These are phyloP conservation scores for Fabriciana adippe DNA, from an alignment of 2,888 invertebrate species.

Conservation along the genomic window DNA sequence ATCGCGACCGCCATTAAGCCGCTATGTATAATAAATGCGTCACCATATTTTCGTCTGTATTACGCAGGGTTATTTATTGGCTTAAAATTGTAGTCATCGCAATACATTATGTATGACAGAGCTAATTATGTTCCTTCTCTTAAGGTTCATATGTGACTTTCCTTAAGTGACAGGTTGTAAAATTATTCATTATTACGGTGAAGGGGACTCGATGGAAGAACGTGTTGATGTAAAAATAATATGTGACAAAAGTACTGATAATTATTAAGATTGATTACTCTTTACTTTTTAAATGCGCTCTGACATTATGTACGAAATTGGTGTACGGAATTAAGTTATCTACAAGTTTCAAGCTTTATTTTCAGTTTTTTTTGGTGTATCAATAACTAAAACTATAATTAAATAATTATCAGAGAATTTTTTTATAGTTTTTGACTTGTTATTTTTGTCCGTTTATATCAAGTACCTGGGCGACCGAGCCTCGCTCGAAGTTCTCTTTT, in stretches of 20 bases:
- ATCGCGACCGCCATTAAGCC: constrained; percentile 49
- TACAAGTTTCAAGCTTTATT: too few relatives aligned
- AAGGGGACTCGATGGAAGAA: background rate
- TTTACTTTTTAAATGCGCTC: background rate
- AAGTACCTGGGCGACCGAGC: too few relatives aligned
- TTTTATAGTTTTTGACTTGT: too few relatives aligned
- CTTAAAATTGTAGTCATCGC: constrained; percentile 79
- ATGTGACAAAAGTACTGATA: background rate
- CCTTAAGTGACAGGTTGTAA: constrained; percentile 19
- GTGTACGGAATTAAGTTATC: too few relatives aligned
- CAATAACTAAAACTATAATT: too few relatives aligned
- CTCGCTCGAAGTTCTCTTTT: too few relatives aligned
- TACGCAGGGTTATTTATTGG: constrained; percentile 75
- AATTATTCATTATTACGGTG: constrained; percentile 3
- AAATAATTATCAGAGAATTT: too few relatives aligned
- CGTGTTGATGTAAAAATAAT: constrained; percentile 9
- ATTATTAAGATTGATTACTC: constrained; percentile 1
- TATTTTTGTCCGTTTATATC: too few relatives aligned
- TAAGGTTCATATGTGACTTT: constrained; percentile 40
- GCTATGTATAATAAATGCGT: constrained; percentile 70
- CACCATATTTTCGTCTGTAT: constrained; percentile 75
- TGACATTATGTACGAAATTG: background rate
- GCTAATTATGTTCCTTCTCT: constrained; percentile 62
- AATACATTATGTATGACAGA: constrained; percentile 74
- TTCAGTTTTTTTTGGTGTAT: too few relatives aligned